Conservation (phyloP, 1,140 invertebrate genomes). For the Zophobas atratus region DNA sequence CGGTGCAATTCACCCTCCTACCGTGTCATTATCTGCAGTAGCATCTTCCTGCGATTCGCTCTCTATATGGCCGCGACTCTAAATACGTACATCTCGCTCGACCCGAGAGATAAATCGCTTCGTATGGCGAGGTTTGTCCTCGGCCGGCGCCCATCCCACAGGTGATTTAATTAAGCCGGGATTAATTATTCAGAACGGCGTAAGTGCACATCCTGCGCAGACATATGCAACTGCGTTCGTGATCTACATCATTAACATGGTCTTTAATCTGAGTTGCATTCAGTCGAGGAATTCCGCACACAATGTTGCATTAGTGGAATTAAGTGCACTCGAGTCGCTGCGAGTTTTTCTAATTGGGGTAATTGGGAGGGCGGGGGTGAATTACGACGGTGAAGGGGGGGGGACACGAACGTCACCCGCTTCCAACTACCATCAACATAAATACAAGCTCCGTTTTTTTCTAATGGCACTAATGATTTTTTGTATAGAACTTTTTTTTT, state of each 20-base stretch:
- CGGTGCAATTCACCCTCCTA: constrained; percentile 37
- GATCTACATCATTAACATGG: constrained; percentile 37
- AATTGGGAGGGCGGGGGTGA: constrained; percentile 16
- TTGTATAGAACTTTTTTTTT: too few relatives aligned
- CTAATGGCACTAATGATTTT: too few relatives aligned
- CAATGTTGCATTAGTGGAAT: constrained; percentile 38
- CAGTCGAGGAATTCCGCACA: constrained; percentile 28
- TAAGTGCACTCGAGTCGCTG: constrained; percentile 28
- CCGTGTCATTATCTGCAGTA: constrained; percentile 21
- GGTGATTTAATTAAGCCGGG: constrained; percentile 27
- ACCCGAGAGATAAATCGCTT: too few relatives aligned
- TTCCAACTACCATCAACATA: not conserved
- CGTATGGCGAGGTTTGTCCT: too few relatives aligned
- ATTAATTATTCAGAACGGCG: constrained; percentile 40
- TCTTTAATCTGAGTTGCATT: constrained; percentile 30
- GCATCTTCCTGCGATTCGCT: constrained; percentile 5
- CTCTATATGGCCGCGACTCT: constrained; percentile 25
- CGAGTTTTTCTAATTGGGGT: constrained; percentile 29
- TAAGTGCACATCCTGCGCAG: constrained; percentile 35
- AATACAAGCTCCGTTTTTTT: not conserved
- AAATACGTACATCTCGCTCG: constrained; percentile 12
- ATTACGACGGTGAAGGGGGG: constrained; percentile 20
- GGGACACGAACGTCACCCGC: not conserved
- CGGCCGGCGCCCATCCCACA: not conserved
- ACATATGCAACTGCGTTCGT: constrained; percentile 26